These are phyloP conservation scores for Epicauta chinensis DNA, from an alignment of 1,140 invertebrate genomes.

Conservation along the genomic window DNA sequence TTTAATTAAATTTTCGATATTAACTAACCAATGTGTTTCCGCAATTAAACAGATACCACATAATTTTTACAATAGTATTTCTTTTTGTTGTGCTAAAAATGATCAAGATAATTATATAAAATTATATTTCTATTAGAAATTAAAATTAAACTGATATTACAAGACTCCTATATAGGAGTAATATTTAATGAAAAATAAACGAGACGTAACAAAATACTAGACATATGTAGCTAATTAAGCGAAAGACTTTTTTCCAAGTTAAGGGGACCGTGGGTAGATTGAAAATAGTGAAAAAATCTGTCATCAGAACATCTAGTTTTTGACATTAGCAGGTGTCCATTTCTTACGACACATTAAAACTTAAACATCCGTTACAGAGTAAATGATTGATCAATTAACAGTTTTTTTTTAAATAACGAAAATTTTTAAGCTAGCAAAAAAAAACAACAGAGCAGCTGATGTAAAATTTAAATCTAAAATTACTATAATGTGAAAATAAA, in stretches of 20 bases:
- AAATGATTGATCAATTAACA: constrained; percentile 20
- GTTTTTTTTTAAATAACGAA: no score
- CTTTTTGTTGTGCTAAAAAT: no score
- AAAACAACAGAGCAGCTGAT: no score
- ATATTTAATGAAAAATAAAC: constrained; percentile 22
- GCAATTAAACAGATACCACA: constrained; percentile 2
- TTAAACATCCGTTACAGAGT: constrained; percentile 23
- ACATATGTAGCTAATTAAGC: constrained; percentile 26
- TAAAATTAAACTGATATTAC: no score
- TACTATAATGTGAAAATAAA: no score
- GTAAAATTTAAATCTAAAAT: no score
- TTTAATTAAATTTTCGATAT: constrained; percentile 22
- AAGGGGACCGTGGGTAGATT: constrained; percentile 11
- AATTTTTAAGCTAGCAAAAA: no score
- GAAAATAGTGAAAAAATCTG: constrained; percentile 22
- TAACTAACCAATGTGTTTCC: constrained; percentile 6
- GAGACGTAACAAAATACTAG: constrained; percentile 22
- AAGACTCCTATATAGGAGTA: no score
- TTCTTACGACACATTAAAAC: constrained; percentile 19
- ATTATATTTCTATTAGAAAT: no score
- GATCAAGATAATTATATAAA: no score
- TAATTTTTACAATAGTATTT: no score
- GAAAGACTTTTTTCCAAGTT: constrained; percentile 18
- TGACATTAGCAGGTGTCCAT: constrained; percentile 22
- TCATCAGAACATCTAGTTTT: constrained; percentile 11